Evolutionary conservation across 2,113 vertebrate species (phyloP), one percentile per base, ranked within the genome.

Genomic region (Balaeniceps rex): DNA sequence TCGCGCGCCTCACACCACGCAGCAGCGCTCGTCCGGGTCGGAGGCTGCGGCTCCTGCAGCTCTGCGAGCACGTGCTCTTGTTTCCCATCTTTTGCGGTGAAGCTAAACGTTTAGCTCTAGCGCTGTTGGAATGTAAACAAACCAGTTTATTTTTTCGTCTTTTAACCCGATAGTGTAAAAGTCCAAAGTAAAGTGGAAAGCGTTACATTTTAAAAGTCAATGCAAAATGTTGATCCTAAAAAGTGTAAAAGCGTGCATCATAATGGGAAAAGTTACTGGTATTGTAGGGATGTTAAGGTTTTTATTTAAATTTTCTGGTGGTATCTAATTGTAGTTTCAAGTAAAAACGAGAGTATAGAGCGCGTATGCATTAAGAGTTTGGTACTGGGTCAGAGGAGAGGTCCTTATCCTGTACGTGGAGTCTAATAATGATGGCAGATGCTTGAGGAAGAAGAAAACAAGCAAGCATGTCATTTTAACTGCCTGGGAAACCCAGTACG

Each of bases 1-100:
- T 18, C 42, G 0, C 17, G 69, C 34, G 26, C 44, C 11, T 11
- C 55, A 0, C 19, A 2, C 17, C 24, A 4, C 28, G 0, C n/a
- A 1, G 65, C 18, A 11, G 11, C 15, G 5, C 58, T 89, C 10
- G 71, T 66, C 63, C 63, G 83, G 87, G 90, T 87, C 7, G 87
- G 87, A 91, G 90, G 42, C 66, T 5, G 84, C 5, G 3, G 29
- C 4, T 19, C 11, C 29, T 2, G 71, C 79, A 16, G 86, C 78
- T n/a, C 38, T 1, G 12, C 4, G 4, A 7, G 61, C 47, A 8
- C 17, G 23, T 31, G 68, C 80, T 81, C 33, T 21, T 14, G 57
- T 24, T 33, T 31, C 31, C 23, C 42, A 0, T 3, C 18, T 7
- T 16, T 2, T 2, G 44, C 4, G 3, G 21, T 5, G 71, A 19